A percentile compares a stretch with the other conserved stretches of the same genome.
phyloP scores from a whole-genome alignment of 2,797 vertebrate genomes.

The Hypotaenidia philippensis region DNA sequence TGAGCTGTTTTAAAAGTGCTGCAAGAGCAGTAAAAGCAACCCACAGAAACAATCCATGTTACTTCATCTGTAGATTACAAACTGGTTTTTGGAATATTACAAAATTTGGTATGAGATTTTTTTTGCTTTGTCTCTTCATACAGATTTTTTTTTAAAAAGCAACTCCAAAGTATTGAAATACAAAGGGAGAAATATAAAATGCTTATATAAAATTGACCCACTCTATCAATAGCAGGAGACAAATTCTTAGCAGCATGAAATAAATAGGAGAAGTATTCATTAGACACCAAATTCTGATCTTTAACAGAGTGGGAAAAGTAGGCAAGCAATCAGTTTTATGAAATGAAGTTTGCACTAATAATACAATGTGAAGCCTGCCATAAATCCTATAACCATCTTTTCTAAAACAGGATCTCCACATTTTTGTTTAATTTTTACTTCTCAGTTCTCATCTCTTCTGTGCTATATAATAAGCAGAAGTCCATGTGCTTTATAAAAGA shows the following conservation, averaged over 20 bases:
- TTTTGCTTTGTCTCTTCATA: not conserved
- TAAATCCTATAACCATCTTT: not conserved
- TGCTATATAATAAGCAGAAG: not conserved
- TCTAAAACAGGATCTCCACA: not conserved
- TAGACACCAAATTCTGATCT: not conserved
- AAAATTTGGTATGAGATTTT: not conserved
- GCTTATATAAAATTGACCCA: not conserved
- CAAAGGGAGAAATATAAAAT: not conserved
- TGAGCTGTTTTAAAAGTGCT: constrained; percentile 36
- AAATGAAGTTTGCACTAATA: constrained; percentile 12
- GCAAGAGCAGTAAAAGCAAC: constrained; percentile 28
- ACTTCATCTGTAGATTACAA: not conserved
- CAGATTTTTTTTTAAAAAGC: not conserved
- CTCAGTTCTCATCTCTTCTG: not conserved
- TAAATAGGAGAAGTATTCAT: not conserved
- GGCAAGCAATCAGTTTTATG: not conserved
- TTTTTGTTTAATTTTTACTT: not conserved
- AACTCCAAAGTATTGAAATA: not conserved
- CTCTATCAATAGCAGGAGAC: not conserved
- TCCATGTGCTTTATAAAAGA: not conserved
- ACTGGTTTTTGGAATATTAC: not conserved
- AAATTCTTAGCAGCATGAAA: not conserved
- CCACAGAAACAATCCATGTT: not conserved
- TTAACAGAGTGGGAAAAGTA: not conserved
- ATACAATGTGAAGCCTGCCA: not conserved